These are phyloP conservation scores for Kobus ellipsiprymnus DNA, from an alignment of 2,113 vertebrate genomes.

Conservation along the genomic window DNA sequence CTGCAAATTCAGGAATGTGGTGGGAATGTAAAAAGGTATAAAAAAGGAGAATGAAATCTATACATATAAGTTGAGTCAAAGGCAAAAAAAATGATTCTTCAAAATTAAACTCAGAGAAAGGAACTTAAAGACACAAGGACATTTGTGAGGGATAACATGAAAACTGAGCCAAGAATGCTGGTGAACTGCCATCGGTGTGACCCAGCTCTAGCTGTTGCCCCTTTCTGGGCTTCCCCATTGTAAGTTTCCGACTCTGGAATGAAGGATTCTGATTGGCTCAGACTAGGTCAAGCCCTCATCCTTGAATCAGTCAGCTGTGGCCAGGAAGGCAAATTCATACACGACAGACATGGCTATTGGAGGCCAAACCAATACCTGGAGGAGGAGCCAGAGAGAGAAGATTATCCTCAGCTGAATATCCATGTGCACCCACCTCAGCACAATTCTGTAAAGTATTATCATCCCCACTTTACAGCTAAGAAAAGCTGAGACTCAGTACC, in stretches of 20 bases:
- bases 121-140: neutral
- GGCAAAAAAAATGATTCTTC: neutral
- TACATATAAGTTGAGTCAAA: neutral
- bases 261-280: neutral
- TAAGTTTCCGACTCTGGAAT: neutral
- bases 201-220: neutral
- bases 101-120: neutral
- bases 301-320: neutral
- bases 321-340: neutral
- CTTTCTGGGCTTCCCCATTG: neutral
- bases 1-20: neutral
- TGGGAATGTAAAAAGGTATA: neutral
- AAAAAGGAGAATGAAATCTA: neutral
- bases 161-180: neutral
- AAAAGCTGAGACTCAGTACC: neutral
- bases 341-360: neutral
- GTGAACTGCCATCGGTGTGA: rapidly evolving
- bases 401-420: neutral
- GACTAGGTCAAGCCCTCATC: neutral
- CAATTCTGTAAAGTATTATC: neutral
- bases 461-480: neutral
- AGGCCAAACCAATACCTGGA: neutral
- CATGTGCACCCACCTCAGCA: neutral
- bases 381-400: neutral
- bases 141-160: neutral